phyloP scores from a whole-genome alignment of 1,140 invertebrate genomes.

The Vanessa atalanta region DNA sequence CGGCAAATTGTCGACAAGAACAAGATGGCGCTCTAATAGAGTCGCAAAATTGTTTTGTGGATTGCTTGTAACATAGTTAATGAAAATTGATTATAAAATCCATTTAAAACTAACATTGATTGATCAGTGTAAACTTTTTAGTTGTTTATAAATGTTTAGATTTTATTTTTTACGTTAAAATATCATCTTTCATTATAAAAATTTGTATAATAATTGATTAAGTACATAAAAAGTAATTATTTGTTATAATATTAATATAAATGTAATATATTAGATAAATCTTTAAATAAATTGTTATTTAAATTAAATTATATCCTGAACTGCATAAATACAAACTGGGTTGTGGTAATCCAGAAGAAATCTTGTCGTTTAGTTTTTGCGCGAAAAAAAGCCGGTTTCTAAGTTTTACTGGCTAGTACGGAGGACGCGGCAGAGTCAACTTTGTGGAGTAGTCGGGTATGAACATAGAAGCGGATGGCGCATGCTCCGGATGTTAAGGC shows the following conservation, averaged over 20 bases:
- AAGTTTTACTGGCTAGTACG: constrained; percentile 31
- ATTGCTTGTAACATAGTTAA: constrained; percentile 37
- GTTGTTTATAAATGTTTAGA: no score
- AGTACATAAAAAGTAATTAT: no score
- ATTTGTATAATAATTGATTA: no score
- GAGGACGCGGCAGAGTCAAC: constrained; percentile 42
- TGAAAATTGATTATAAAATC: constrained; percentile 11
- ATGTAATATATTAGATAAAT: constrained; percentile 16
- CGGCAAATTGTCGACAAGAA: constrained; percentile 18
- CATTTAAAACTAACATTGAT: no score
- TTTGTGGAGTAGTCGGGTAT: constrained; percentile 62
- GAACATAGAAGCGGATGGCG: constrained; percentile 71
- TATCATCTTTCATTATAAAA: no score
- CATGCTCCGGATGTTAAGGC: constrained; percentile 67
- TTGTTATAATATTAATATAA: neutral
- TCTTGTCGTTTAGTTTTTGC: constrained; percentile 60
- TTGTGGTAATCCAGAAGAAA: constrained; percentile 38
- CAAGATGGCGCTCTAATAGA: constrained; percentile 27
- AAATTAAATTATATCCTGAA: constrained; percentile 3
- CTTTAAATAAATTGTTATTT: constrained; percentile 7
- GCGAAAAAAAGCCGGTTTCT: constrained; percentile 62
- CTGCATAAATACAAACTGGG: constrained; percentile 28
- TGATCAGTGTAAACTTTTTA: no score
- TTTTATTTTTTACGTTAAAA: no score
- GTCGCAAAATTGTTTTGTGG: constrained; percentile 42